A percentile compares a stretch with the other conserved stretches of the same genome.
These are phyloP conservation scores for Darevskia mixta DNA, from an alignment of 2,797 vertebrate genomes.

Conservation along the genomic window DNA sequence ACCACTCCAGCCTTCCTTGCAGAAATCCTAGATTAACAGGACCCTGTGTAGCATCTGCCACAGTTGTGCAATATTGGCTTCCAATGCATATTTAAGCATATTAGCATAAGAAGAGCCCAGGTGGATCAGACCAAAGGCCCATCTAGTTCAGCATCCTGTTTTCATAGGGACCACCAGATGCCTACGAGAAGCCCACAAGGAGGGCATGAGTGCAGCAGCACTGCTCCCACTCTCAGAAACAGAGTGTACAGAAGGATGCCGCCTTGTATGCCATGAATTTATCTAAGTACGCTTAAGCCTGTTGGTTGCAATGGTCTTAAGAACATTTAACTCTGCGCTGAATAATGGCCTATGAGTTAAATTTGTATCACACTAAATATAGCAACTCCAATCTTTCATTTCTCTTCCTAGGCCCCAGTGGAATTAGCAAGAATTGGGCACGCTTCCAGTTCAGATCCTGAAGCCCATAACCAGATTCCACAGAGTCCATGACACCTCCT, in stretches of 20 bases:
- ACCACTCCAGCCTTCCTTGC: too few relatives aligned
- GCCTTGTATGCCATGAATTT: background rate
- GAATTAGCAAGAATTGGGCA: constrained; percentile 60
- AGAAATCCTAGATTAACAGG: too few relatives aligned
- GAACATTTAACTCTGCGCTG: background rate
- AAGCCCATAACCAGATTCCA: constrained; percentile 52
- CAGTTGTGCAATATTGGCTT: background rate
- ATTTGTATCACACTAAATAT: constrained; percentile 53
- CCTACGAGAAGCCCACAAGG: too few relatives aligned
- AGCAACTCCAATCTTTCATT: constrained; percentile 35
- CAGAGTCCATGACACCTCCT: constrained; percentile 48
- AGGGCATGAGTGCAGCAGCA: too few relatives aligned
- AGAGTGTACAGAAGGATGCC: too few relatives aligned
- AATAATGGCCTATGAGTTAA: constrained; percentile 1
- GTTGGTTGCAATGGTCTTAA: background rate
- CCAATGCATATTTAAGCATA: background rate
- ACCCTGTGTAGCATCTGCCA: background rate
- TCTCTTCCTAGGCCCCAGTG: constrained; percentile 42
- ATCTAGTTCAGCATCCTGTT: too few relatives aligned
- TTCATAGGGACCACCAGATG: too few relatives aligned
- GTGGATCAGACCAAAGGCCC: too few relatives aligned
- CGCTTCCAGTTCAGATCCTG: constrained; percentile 46
- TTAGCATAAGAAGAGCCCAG: too few relatives aligned
- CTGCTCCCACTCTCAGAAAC: background rate
- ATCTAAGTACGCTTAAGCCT: background rate